Conservation (phyloP, 53 echinoderm and acorn worm genomes). For the Luidia sarsii region DNA sequence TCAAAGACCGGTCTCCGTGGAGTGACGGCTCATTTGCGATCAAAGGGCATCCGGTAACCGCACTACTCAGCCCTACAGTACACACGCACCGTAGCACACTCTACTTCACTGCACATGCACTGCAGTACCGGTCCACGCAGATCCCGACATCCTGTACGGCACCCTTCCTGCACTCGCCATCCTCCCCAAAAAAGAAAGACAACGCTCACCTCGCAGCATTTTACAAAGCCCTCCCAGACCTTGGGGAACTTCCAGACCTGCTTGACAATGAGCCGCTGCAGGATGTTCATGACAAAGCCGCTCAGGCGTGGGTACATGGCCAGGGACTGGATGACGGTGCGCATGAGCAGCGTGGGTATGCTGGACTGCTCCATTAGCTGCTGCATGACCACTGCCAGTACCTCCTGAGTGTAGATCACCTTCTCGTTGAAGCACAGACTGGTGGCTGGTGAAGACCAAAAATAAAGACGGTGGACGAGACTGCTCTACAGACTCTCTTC, state of each 20-base stretch:
- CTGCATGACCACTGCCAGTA: constrained; percentile 97
- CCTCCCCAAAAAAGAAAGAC: neutral
- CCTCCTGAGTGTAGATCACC: constrained; percentile 96
- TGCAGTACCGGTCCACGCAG: no score
- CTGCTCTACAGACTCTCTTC: no score
- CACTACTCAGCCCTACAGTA: no score
- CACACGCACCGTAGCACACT: no score
- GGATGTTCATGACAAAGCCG: constrained; percentile 98
- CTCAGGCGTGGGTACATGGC: constrained; percentile 94
- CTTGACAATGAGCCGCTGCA: constrained; percentile 82
- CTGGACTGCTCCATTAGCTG: constrained; percentile 92
- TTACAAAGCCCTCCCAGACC: constrained; percentile 98
- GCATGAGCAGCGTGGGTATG: constrained; percentile 90
- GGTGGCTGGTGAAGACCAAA: no score
- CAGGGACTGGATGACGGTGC: constrained; percentile 96
- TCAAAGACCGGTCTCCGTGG: no score
- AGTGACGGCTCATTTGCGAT: no score
- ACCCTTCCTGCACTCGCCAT: no score
- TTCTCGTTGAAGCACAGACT: constrained; percentile 98
- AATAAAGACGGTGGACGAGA: no score
- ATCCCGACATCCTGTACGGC: no score
- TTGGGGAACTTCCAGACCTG: constrained; percentile 95
- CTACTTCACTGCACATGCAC: no score
- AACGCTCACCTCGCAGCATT: constrained; percentile 92
- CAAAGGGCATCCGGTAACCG: no score